These are phyloP conservation scores for Helicoverpa zea DNA, from an alignment of 1,140 invertebrate genomes.

Conservation along the genomic window DNA sequence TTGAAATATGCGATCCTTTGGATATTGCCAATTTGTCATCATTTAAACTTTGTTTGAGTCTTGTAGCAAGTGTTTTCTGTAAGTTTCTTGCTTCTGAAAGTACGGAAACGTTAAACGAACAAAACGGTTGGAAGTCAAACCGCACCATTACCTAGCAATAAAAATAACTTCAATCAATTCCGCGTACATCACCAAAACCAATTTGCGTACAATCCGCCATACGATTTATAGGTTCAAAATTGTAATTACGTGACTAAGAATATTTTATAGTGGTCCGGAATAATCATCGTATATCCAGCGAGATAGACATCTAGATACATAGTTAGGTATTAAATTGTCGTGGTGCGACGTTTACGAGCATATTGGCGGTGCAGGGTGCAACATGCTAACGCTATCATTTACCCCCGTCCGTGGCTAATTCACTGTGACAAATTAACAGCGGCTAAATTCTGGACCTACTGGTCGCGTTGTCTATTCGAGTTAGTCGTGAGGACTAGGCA, in stretches of 20 bases:
- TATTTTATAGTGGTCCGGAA: slow-evolving; percentile 45
- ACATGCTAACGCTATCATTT: slow-evolving; percentile 84
- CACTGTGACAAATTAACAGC: slow-evolving; percentile 86
- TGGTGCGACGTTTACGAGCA: slow-evolving; percentile 80
- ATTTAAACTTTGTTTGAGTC: neutral
- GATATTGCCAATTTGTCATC: neutral
- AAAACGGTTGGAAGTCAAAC: neutral
- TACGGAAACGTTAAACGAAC: neutral
- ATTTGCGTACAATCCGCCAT: slow-evolving; percentile 8
- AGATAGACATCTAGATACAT: slow-evolving; percentile 78
- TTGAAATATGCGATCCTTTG: neutral
- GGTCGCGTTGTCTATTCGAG: slow-evolving; percentile 41
- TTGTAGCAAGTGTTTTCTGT: neutral
- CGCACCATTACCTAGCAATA: neutral
- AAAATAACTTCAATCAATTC: slow-evolving; percentile 5
- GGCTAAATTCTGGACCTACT: slow-evolving; percentile 74
- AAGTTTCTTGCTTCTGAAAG: neutral
- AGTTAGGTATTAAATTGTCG: slow-evolving; percentile 83
- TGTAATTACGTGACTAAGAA: slow-evolving; percentile 46
- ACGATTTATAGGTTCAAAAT: slow-evolving; percentile 39
- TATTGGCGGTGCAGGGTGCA: slow-evolving; percentile 83
- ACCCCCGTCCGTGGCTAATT: slow-evolving; percentile 83
- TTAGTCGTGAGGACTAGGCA: slow-evolving; percentile 1
- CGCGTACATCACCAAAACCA: neutral
- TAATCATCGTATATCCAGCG: slow-evolving; percentile 54